These are phyloP conservation scores for Temnopleurus reevesii DNA, from an alignment of 53 echinoderm and acorn worm species.

Conservation along the genomic window DNA sequence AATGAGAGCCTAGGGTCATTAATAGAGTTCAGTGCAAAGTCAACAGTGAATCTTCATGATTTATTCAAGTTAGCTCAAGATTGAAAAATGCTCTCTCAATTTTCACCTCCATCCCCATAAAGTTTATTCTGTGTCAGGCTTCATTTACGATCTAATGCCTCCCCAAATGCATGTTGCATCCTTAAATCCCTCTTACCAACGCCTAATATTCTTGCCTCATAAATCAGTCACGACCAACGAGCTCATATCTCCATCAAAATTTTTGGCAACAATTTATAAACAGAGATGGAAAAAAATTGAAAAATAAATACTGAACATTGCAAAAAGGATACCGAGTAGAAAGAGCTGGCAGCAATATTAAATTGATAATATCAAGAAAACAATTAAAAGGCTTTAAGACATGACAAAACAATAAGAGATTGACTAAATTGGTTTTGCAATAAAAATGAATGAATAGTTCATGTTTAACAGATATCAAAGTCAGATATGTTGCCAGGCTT, in stretches of 20 bases:
- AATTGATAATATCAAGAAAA: not conserved
- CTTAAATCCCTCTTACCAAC: conserved; percentile 7
- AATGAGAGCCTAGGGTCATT: conserved; percentile 9
- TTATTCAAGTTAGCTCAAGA: not conserved
- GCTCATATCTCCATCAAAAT: not conserved
- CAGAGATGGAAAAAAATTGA: not conserved
- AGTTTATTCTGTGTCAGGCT: not conserved
- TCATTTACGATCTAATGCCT: conserved; percentile 6
- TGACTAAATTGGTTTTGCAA: too few relatives aligned
- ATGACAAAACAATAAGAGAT: too few relatives aligned
- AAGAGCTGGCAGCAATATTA: not conserved
- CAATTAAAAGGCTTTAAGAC: too few relatives aligned
- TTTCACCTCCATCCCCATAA: not conserved
- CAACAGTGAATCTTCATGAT: conserved; percentile 22
- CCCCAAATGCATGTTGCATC: conserved; percentile 37
- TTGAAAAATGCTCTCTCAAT: not conserved
- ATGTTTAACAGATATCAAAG: too few relatives aligned
- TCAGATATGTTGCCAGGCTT: too few relatives aligned
- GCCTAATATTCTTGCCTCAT: conserved; percentile 9
- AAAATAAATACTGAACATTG: too few relatives aligned
- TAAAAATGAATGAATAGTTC: too few relatives aligned
- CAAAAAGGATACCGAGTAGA: not conserved
- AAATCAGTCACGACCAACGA: conserved; percentile 13
- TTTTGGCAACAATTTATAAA: not conserved
- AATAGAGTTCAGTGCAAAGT: conserved; percentile 8